Evolutionary conservation across 2,888 invertebrate species (phyloP), one percentile per base, ranked within the genome.

Genomic region (Beris chalybata): DNA sequence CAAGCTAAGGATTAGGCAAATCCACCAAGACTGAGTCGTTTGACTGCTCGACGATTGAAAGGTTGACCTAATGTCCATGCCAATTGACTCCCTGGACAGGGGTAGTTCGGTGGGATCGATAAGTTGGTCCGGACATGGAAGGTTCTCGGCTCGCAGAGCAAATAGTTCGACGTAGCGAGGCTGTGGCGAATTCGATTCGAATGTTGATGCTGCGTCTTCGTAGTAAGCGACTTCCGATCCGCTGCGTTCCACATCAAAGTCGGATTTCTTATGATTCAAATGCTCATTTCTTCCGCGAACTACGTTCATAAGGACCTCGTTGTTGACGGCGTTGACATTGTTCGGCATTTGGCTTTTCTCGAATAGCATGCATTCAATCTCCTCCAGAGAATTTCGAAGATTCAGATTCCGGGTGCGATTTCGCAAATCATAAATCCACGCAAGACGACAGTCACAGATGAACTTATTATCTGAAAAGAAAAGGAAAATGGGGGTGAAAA

Each of bases 371-470:
- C 92, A 92, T 67, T 87, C 87, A 71, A 91, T 84, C 69, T 87
- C 85, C 73, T 90, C 89, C 61, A 92, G 82, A 43, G 87, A 86
- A 72, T 86, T 85, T 72, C 85, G 86, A 71, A 91, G 85, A 74
- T 86, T 85, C 72, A 84, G 83, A 77, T 89, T 90, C 78, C 86
- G 86, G 71, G 92, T 92, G 72, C 90, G 90, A 79, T 89, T 88
- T 69, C 86, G 85, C 69, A 93, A 82, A 54, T 83, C 83, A 81
- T 89, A 89, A 82, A 92, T 87, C 93, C 93, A 93, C 72, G 87
- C 86, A 72, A 93, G 82, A 71, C 90, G 87, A 79, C 92, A 92
- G 83, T 92, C 91, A 82, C 93, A 93, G 73, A 87, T 85, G 81
- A 93, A 89, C 78, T 87, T 87, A 82, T 93, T 93, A 74, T 89